Evolutionary conservation across 2,113 vertebrate species (phyloP).

Genomic region (Prochilodus magdalenae): DNA sequence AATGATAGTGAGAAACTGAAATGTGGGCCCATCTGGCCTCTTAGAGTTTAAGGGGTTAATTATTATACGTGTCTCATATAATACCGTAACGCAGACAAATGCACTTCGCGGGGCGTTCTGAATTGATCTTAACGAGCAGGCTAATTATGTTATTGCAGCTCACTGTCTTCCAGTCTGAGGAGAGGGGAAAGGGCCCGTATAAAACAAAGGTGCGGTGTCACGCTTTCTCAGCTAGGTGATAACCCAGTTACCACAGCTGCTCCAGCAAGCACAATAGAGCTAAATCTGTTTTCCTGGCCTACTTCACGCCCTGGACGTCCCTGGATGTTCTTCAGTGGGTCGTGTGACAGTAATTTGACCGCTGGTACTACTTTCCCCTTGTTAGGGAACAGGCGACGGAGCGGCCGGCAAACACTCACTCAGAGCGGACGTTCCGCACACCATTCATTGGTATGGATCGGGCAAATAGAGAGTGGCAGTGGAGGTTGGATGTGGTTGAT

Average conservation of each 20-base stretch:
- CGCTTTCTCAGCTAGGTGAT: neutral
- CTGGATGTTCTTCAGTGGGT: neutral
- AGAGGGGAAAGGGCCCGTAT: conserved; percentile 20
- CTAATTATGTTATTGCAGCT: neutral
- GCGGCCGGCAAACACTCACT: conserved; percentile 11
- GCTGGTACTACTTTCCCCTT: conserved; percentile 7
- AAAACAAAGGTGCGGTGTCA: conserved; percentile 33
- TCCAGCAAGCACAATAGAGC: neutral
- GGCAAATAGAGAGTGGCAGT: conserved; percentile 39
- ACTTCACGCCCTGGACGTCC: neutral
- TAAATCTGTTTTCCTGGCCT: conserved; percentile 16
- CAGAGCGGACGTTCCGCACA: neutral
- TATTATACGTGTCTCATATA: neutral
- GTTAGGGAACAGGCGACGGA: conserved; percentile 11
- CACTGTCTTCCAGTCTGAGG: neutral
- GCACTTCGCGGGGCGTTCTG: neutral
- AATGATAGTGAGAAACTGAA: neutral
- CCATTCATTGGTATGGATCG: conserved; percentile 46
- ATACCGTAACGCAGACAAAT: neutral
- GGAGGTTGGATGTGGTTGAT: conserved; percentile 35
- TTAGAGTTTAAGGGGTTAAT: neutral
- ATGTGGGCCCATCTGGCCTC: neutral
- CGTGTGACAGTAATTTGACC: neutral
- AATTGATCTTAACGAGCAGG: neutral
- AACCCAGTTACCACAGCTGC: conserved; percentile 30